phyloP scores from a whole-genome alignment of 2,797 vertebrate species.

The Alauda arvensis region DNA sequence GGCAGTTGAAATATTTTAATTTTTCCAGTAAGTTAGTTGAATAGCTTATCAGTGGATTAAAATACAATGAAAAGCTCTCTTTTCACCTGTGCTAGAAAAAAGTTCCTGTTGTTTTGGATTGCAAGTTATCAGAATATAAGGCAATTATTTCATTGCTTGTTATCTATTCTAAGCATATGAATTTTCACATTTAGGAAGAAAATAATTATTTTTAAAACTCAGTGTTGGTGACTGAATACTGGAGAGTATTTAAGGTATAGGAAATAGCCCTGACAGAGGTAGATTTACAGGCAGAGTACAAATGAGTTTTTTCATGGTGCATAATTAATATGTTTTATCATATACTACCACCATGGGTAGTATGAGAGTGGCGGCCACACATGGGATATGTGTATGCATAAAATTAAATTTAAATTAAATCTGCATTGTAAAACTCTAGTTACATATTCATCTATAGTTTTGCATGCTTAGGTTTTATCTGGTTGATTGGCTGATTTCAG shows the following conservation, averaged over 20 bases:
- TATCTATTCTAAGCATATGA: background rate
- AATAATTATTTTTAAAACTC: background rate
- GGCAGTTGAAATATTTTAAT: background rate
- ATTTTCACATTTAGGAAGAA: background rate
- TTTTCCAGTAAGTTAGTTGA: background rate
- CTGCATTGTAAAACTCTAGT: background rate
- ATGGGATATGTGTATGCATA: background rate
- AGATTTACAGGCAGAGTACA: background rate
- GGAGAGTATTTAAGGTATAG: background rate
- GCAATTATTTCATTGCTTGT: background rate
- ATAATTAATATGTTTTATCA: background rate
- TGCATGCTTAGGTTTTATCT: background rate
- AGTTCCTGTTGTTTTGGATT: background rate
- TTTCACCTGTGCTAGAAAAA: background rate
- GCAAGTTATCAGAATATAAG: background rate
- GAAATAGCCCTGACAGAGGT: background rate
- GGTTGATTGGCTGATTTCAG: background rate
- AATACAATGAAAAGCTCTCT: background rate
- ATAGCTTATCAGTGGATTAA: background rate
- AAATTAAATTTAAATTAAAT: slow-evolving; percentile 11
- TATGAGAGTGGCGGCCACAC: background rate
- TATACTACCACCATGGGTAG: background rate
- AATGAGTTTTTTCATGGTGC: background rate
- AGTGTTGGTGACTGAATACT: background rate
- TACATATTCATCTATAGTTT: background rate